Base-by-base conservation (phyloP, 30 jellyfish, hydroid and myxozoan species). In the Aurelia aurita complex sp. Pacific region DNA sequence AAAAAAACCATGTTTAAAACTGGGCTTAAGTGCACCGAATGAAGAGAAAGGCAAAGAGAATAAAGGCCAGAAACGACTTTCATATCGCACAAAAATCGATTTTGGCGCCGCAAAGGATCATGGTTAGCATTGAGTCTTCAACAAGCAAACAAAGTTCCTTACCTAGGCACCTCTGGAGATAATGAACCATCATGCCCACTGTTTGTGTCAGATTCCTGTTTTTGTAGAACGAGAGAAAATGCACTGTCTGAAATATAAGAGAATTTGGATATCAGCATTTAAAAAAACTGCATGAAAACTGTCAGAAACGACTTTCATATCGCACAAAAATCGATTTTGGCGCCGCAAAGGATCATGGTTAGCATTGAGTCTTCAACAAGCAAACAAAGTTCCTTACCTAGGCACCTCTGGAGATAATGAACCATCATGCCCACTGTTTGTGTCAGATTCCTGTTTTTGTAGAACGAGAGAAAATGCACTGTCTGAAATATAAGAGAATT, bases 391-490 rank as follows among this genome's bases (percentile, higher is more conserved):
- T 29, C 32, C 52, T 83, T 76, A 32, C 18, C 17, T 69, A 10
- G 76, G 11, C 8, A 29, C 64, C 9, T 19, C 32, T 7, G 90
- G 90, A 5, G 83, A 67, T 57, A 73, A 12, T 32, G 83, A 35
- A 43, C 83, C 67, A 9, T 68, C 83, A 54, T 71, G 64, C 23
- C 19, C 89, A 65, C 73, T 66, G 17, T 57, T 71, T 8, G 81
- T 17, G 17, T 38, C 89, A 14, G 80, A 46, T 19, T 65, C 54
- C 43, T 43, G 89, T 8, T 65, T 34, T 19, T 60, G 57, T 43
- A 66, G 55, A 34, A 64, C 89, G 9, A 40, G 52, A 14, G 89
- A 81, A 46, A 81, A 81, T 5, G 90, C 90, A 36, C 90, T 81
- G n/a, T 81, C 90, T 81, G 42, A 8, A 42, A 43, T 14, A 50